A percentile compares a stretch with the other conserved stretches of the same genome.
phyloP scores from a whole-genome alignment of 2,888 invertebrate species.

The Gisinianus flammeolus region DNA sequence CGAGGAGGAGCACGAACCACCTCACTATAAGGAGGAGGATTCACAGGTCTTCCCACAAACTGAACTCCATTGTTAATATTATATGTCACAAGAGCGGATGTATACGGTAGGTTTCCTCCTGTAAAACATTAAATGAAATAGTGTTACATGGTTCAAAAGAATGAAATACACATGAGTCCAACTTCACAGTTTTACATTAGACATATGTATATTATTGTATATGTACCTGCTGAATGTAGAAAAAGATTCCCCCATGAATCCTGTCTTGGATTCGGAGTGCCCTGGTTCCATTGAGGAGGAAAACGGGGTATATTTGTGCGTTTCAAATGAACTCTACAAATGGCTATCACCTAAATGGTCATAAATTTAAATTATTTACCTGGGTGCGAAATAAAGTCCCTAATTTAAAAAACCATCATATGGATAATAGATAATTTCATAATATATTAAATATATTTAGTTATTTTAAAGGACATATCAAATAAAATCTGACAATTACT shows the following conservation, averaged over 20 bases:
- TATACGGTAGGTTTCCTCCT: conserved; percentile 43
- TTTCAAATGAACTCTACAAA: conserved; percentile 63
- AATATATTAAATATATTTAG: too few species aligned
- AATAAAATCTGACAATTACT: neutral
- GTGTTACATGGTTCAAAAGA: neutral
- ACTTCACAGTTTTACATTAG: neutral
- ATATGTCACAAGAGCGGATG: conserved; percentile 61
- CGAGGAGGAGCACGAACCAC: conserved; percentile 61
- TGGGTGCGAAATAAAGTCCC: too few species aligned
- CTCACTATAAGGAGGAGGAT: conserved; percentile 63
- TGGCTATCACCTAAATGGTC: conserved; percentile 61
- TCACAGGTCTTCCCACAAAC: conserved; percentile 62
- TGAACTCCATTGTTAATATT: conserved; percentile 64
- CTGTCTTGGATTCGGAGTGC: conserved; percentile 39
- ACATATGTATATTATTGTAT: neutral
- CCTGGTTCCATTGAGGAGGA: conserved; percentile 51
- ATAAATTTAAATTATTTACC: neutral
- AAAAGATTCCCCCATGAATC: conserved; percentile 54
- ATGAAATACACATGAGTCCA: neutral
- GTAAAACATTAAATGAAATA: neutral
- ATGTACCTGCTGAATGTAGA: conserved; percentile 44
- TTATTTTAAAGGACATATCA: too few species aligned
- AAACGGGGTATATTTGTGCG: conserved; percentile 60
- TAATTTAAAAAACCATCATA: too few species aligned
- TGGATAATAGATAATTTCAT: too few species aligned